Evolutionary conservation across 1,140 invertebrate species (phyloP), one percentile per base, ranked within the genome.

Genomic region (Ctenoplectra terminalis): DNA sequence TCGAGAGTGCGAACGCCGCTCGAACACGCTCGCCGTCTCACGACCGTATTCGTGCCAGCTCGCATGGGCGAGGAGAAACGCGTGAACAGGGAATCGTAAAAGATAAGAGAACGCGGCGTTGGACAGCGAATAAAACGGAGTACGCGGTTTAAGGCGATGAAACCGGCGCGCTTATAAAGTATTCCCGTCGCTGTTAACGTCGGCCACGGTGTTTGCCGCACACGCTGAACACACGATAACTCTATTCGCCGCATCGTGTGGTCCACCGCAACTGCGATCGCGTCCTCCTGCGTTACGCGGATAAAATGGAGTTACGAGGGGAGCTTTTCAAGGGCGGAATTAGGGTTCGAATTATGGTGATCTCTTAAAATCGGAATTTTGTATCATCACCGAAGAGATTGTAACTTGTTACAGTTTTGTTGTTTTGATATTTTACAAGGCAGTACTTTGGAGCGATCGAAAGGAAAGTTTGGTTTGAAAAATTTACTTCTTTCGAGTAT

Each of bases 41-140:
- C 66, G 58, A 17, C 23, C 74, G 56, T 80, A 83, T 70, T 82
- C 74, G 74, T 83, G 84, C 81, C 81, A 81, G 43, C 54, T 80
- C 52, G 54, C 64, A 58, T 60, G 43, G 50, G 77, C 82, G 52
- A 67, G 72, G 26, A 31, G 46, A 82, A 71, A 23, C 52, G 56
- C 50, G 29, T 37, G 50, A 23, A 63, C 40, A 71, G 46, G n/a
- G 54, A 64, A 82, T 87, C 82, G 81, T 80, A 69, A 76, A 84
- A 63, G 77, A 88, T 83, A 64, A 82, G 70, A 69, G 46, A 70
- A 71, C 46, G 72, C 56, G 72, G 40, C 58, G 40, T 37, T 26
- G 50, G 54, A 73, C 50, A 73, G 9, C 43, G 79, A 72, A 37
- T 56, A 71, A 60, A 72, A 79, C 34, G 50, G 67, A 11, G 29